These are phyloP conservation scores for Takifugu flavidus DNA, from an alignment of 2,113 vertebrate species.

Conservation along the genomic window DNA sequence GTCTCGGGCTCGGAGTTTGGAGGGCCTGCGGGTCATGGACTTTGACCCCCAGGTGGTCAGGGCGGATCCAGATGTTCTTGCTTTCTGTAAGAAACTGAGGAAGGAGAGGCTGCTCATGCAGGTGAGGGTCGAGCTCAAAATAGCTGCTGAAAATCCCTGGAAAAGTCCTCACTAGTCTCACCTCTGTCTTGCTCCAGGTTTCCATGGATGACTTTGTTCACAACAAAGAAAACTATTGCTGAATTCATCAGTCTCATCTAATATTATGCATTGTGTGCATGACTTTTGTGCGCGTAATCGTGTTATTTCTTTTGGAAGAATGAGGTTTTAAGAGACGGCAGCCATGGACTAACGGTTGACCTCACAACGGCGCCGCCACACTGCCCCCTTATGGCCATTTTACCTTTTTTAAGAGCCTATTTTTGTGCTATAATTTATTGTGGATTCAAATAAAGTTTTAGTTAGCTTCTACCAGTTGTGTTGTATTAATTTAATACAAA, in stretches of 20 bases:
- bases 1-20: slow-evolving; percentile 86
- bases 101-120: slow-evolving; percentile 70
- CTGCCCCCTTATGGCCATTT: slow-evolving; percentile 49
- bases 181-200: slow-evolving; percentile 51
- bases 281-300: background rate
- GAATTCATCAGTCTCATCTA: slow-evolving; percentile 4
- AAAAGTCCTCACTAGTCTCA: background rate
- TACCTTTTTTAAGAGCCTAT: slow-evolving; percentile 12
- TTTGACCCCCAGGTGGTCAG: slow-evolving; percentile 86
- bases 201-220: slow-evolving; percentile 71
- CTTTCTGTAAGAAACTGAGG: slow-evolving; percentile 82
- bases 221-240: slow-evolving; percentile 62
- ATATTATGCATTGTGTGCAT: slow-evolving; percentile 58
- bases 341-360: too few relatives aligned
- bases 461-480: accelerated
- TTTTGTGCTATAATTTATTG: slow-evolving; percentile 28
- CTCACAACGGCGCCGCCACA: slow-evolving; percentile 2
- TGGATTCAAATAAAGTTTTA: slow-evolving; percentile 47
- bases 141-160: background rate
- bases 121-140: slow-evolving; percentile 55
- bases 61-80: slow-evolving; percentile 83
- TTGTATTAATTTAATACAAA: background rate
- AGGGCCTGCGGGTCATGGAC: slow-evolving; percentile 90
- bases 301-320: background rate
- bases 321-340: too few relatives aligned